Evolutionary conservation across 2,113 vertebrate species (phyloP).

Genomic region (Menura novaehollandiae): DNA sequence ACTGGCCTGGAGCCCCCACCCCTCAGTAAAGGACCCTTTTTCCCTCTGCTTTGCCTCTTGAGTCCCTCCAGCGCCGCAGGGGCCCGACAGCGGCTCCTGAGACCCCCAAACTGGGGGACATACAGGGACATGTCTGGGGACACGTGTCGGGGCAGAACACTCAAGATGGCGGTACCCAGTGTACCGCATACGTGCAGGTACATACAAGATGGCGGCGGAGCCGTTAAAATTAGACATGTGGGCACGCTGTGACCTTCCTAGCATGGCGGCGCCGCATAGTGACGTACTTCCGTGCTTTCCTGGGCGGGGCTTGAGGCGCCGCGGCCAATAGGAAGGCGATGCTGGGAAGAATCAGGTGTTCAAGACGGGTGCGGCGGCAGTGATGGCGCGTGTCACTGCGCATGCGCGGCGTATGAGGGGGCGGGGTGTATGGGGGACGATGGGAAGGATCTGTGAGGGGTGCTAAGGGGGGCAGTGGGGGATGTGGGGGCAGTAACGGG

Average conservation of each 20-base stretch:
- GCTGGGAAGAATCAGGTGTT: rapidly evolving
- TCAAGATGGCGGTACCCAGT: rapidly evolving
- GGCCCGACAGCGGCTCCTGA: too few species aligned
- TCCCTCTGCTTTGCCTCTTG: background rate
- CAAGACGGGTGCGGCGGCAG: background rate
- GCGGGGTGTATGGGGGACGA: too few species aligned
- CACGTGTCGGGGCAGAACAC: rapidly evolving
- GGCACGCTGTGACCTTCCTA: background rate
- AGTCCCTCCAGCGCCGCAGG: rapidly evolving
- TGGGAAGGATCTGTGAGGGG: too few species aligned
- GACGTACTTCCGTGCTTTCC: rapidly evolving
- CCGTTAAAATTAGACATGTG: rapidly evolving
- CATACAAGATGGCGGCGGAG: background rate
- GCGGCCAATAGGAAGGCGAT: background rate
- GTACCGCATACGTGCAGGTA: rapidly evolving
- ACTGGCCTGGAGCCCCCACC: background rate
- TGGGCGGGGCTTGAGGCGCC: background rate
- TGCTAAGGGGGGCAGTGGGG: too few species aligned
- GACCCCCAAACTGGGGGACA: background rate
- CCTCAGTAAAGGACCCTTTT: background rate
- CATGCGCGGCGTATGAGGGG: background rate
- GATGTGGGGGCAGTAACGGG: too few species aligned
- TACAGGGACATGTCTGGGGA: rapidly evolving
- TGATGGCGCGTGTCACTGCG: rapidly evolving
- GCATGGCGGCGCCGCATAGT: rapidly evolving